These are phyloP conservation scores for Pseudomugil tenellus DNA, from an alignment of 2,797 vertebrate genomes.

Conservation along the genomic window DNA sequence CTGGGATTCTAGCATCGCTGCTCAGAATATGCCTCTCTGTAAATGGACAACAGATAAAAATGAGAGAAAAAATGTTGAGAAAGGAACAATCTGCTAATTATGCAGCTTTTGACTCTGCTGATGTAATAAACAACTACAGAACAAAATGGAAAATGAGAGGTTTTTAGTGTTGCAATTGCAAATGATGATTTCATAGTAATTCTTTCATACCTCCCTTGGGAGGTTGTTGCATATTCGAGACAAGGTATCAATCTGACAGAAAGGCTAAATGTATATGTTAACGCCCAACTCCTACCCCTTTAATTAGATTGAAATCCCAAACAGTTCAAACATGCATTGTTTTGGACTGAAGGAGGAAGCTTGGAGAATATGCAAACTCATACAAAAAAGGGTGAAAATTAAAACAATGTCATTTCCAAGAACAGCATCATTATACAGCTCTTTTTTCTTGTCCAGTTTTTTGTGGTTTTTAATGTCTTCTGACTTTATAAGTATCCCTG, in stretches of 20 bases:
- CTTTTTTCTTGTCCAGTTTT: not conserved
- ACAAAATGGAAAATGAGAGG: conserved; percentile 1
- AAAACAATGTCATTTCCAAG: too few relatives aligned
- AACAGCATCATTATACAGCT: too few relatives aligned
- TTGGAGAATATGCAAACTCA: too few relatives aligned
- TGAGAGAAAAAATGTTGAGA: not conserved
- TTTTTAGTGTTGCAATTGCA: conserved; percentile 7
- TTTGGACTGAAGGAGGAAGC: too few relatives aligned
- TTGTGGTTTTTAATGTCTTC: not conserved
- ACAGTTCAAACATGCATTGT: too few relatives aligned
- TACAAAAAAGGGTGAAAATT: too few relatives aligned
- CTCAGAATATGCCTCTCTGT: conserved; percentile 17
- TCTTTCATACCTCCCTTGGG: too few relatives aligned
- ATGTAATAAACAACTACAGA: conserved; percentile 22
- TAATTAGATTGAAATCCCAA: too few relatives aligned
- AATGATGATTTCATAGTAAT: not conserved
- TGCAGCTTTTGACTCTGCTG: not conserved
- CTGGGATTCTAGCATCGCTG: conserved; percentile 12
- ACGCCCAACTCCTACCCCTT: too few relatives aligned
- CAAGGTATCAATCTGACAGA: too few relatives aligned
- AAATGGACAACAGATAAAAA: conserved; percentile 27
- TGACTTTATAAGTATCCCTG: not conserved
- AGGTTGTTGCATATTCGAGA: too few relatives aligned
- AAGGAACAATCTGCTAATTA: conserved; percentile 19
- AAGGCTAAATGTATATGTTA: too few relatives aligned